A percentile compares a stretch with the other conserved stretches of the same genome.
phyloP scores from a whole-genome alignment of 2,113 vertebrate species.

The Macrotis lagotis region DNA sequence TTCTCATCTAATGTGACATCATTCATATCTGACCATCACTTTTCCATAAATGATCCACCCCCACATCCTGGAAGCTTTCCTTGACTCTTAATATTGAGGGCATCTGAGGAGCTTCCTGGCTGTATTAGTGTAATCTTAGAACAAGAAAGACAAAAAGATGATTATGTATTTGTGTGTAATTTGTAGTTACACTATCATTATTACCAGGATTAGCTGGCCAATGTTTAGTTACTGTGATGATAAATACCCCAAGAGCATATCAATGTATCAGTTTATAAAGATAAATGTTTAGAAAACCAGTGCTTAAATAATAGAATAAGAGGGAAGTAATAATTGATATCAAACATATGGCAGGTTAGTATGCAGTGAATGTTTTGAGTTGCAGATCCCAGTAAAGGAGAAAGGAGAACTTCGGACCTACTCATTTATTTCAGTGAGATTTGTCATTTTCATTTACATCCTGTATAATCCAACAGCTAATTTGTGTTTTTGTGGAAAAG shows the following conservation, averaged over 20 bases:
- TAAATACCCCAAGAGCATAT: slow-evolving; percentile 8
- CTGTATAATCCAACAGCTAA: slow-evolving; percentile 23
- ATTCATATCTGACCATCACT: background rate
- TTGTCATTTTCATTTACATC: slow-evolving; percentile 47
- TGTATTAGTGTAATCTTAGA: background rate
- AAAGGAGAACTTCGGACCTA: slow-evolving; percentile 18
- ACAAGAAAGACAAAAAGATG: slow-evolving; percentile 1
- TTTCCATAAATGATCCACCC: background rate
- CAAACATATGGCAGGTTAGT: background rate
- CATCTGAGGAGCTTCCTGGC: background rate
- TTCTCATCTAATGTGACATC: background rate
- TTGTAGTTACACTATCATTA: background rate
- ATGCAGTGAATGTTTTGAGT: background rate
- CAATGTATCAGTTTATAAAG: background rate
- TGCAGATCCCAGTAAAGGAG: background rate
- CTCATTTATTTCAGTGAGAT: slow-evolving; percentile 26
- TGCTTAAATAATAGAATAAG: slow-evolving; percentile 17
- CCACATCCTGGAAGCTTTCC: background rate
- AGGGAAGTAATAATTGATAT: background rate
- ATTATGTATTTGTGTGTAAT: background rate
- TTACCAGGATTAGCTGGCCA: background rate
- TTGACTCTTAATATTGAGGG: background rate
- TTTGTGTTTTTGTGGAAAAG: slow-evolving; percentile 60
- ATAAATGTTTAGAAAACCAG: background rate
- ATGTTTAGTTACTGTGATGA: slow-evolving; percentile 30